Base-by-base conservation (phyloP, 92 coral and sea anemone species). In the Zoanthus sociatus region DNA sequence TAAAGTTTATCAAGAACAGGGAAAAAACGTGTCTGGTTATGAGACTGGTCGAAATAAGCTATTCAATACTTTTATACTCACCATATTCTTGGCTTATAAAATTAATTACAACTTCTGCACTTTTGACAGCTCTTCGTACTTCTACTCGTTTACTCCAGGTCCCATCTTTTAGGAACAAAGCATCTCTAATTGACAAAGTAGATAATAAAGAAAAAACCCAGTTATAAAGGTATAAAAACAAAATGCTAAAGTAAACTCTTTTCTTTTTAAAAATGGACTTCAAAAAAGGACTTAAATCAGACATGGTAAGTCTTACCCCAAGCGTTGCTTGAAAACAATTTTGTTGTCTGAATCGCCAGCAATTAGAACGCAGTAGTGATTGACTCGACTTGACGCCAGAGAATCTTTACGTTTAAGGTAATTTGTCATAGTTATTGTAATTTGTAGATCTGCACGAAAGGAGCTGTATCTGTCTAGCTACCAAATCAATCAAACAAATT, bases 61-160 rank as follows among this genome's bases (percentile, higher is more conserved):
- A 37, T 71, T 9, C 33, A 10, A 14, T 6, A 26, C n/a, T 6
- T 13, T 83, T 54, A 10, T 47, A 58, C 92, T 26, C 78, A 95
- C 99, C 99, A 47, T 95, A 89, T 72, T 95, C 98, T 70, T 97
- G 99, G 84, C 99, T 97, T 64, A 97, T 87, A 21, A 97, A 75
- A 72, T 90, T 94, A 82, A 97, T 87, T 87, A 58, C 88, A 60
- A 97, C 87, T 77, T 95, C 97, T 21, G 98, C 75, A 30, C 91
- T 86, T 64, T 78, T 86, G 8, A 91, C 92, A 67, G 94, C 92
- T 83, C 99, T 91, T 70, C 92, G 91, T 37, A 97, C 89, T 31
- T 97, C 98, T 26, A 97, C 77, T 56, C 93, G 88, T 89, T 83
- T 97, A 73, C 98, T 95, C 99, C 99, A 97, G 46, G 89, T 90